A percentile compares a stretch with the other conserved stretches of the same genome.
Evolutionary conservation across 2,888 invertebrate genomes (phyloP).

Genomic region (Pyrrhia umbra): DNA sequence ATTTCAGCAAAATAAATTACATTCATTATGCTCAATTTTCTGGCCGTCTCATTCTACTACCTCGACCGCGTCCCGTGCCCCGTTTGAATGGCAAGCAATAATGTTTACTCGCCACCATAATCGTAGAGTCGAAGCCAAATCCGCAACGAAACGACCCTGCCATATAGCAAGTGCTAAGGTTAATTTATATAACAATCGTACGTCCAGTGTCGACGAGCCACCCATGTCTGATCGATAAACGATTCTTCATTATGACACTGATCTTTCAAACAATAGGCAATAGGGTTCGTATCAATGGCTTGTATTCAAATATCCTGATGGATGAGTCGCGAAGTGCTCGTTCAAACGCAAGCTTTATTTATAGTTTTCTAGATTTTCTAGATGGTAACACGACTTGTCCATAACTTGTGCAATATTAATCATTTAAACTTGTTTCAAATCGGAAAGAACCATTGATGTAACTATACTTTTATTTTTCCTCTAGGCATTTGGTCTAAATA

Average conservation of each 20-base stretch:
- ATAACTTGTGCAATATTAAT: conserved; percentile 61
- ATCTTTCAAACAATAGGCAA: conserved; percentile 73
- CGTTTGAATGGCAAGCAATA: conserved; percentile 27
- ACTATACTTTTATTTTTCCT: conserved; percentile 17
- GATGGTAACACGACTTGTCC: conserved; percentile 55
- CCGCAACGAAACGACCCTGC: conserved; percentile 37
- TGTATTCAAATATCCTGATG: conserved; percentile 63
- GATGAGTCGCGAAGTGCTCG: conserved; percentile 58
- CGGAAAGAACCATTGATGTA: conserved; percentile 24
- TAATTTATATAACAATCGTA: conserved; percentile 62
- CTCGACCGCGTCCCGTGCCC: conserved; percentile 3
- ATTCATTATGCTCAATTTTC: background rate
- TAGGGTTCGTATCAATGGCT: conserved; percentile 66
- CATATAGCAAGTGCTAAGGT: conserved; percentile 60
- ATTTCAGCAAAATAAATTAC: background rate
- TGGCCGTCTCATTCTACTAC: background rate
- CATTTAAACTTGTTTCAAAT: conserved; percentile 36
- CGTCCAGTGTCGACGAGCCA: conserved; percentile 51
- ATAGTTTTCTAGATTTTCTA: too few species aligned
- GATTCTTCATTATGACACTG: conserved; percentile 68
- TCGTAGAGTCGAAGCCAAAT: conserved; percentile 26
- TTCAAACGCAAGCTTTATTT: conserved; percentile 23
- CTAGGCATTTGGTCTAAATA: background rate
- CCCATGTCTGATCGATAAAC: conserved; percentile 66
- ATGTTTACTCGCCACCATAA: conserved; percentile 38